Percentiles rank a stretch among this genome's conserved stretches.
phyloP scores from a whole-genome alignment of 2,888 invertebrate genomes.

The Mythimna pallens region DNA sequence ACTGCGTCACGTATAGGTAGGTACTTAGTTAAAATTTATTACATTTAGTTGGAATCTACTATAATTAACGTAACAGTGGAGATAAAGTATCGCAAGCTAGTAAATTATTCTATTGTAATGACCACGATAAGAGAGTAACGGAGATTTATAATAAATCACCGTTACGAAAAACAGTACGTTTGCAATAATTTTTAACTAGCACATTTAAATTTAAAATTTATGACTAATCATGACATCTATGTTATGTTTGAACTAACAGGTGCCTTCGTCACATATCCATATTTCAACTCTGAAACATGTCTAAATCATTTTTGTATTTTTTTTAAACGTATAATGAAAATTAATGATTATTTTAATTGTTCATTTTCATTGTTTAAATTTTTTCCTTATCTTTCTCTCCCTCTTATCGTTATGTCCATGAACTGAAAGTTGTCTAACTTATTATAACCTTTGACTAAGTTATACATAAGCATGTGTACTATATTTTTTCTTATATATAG shows the following conservation, averaged over 20 bases:
- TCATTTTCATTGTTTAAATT: neutral
- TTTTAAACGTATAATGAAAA: slow-evolving; percentile 32
- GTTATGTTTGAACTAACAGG: slow-evolving; percentile 57
- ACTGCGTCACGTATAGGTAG: slow-evolving; percentile 35
- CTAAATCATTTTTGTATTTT: slow-evolving; percentile 31
- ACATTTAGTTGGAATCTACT: slow-evolving; percentile 25
- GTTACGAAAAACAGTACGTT: slow-evolving; percentile 40
- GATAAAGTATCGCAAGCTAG: slow-evolving; percentile 20
- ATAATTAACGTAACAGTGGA: slow-evolving; percentile 44
- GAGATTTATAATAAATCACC: slow-evolving; percentile 46
- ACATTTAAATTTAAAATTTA: slow-evolving; percentile 37
- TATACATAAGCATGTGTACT: neutral
- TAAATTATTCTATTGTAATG: slow-evolving; percentile 42
- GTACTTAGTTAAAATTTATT: slow-evolving; percentile 44
- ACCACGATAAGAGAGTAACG: slow-evolving; percentile 30
- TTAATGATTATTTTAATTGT: slow-evolving; percentile 32
- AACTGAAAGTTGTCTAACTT: neutral
- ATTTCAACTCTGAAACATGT: slow-evolving; percentile 34
- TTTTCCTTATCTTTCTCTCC: neutral
- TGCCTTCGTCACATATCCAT: slow-evolving; percentile 44
- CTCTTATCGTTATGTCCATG: neutral
- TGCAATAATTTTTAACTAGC: slow-evolving; percentile 15
- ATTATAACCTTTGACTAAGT: neutral
- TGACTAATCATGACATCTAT: slow-evolving; percentile 20
- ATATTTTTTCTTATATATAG: neutral